phyloP scores from a whole-genome alignment of 1,140 invertebrate genomes.

The Neoseiulus cucumeris region DNA sequence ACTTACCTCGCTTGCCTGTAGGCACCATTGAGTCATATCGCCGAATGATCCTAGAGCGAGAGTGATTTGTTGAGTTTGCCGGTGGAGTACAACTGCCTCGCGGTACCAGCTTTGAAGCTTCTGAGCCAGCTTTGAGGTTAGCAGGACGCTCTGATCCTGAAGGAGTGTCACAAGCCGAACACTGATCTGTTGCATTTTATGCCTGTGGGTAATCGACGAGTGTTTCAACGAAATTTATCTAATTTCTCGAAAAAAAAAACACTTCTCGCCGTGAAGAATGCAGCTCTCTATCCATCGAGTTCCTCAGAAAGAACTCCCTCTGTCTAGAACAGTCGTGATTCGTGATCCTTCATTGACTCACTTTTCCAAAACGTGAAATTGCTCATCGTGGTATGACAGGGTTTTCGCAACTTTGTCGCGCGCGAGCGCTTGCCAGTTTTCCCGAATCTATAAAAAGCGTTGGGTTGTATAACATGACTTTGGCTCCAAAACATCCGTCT shows the following conservation, averaged over 20 bases:
- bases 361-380: slow-evolving; percentile 73
- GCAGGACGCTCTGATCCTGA: neutral
- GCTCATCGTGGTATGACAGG: slow-evolving; percentile 73
- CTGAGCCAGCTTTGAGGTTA: neutral
- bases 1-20: neutral
- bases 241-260: neutral
- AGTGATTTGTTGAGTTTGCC: neutral
- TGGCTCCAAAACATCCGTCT: neutral
- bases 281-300: neutral
- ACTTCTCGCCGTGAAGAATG: neutral
- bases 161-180: neutral
- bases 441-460: neutral
- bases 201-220: neutral
- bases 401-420: neutral
- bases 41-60: neutral
- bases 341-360: slow-evolving; percentile 5
- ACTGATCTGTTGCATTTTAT: slow-evolving; percentile 3
- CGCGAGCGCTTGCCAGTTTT: slow-evolving; percentile 2
- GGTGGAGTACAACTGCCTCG: neutral
- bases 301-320: neutral
- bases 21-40: neutral
- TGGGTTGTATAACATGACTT: neutral
- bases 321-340: neutral
- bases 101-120: neutral
- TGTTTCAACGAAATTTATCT: neutral